Evolutionary conservation across 2,797 vertebrate genomes (phyloP), one percentile per base, ranked within the genome.

Genomic region (Semaprochilodus insignis): DNA sequence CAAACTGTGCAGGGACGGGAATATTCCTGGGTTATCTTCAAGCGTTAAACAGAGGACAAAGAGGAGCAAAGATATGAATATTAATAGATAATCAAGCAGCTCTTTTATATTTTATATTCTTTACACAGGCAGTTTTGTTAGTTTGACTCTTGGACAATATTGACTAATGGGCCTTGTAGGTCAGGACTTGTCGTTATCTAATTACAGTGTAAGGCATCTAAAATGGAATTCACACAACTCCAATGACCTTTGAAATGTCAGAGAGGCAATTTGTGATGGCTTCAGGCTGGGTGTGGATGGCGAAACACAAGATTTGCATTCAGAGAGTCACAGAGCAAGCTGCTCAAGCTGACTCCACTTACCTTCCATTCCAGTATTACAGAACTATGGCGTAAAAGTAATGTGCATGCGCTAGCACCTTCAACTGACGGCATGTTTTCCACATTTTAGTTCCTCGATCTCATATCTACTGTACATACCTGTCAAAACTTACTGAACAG

Each of bases 231-330:
- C 51, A 21, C 51, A 57, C 52, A 74, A 57, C 72, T 52, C 25
- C 70, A 27, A 6, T 52, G 70, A 72, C 70, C 70, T 74, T 74
- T 74, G 52, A 74, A 74, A 74, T 74, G 72, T 55, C 72, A 74
- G 16, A 57, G 27, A 74, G 25, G 52, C 52, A 34, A 74, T 74
- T 57, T 74, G 52, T 31, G 36, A 73, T 10, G 48, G 36, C 78
- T 74, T 15, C 23, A 27, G 51, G 48, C n/a, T 71, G 21, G 19
- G 40, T 25, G n/a, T 27, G 52, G 51, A 57, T 16, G 19, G 13
- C 25, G 23, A 34, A 74, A 74, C 72, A 74, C 27, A 57, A 44
- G 72, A 55, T 74, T 57, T 31, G 52, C 71, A 73, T 48, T 71
- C 23, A 34, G 25, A 27, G 48, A 73, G 25, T 34, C 71, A 25